These are phyloP conservation scores for Hippocampus abdominalis DNA, from an alignment of 2,113 vertebrate species.

Conservation along the genomic window DNA sequence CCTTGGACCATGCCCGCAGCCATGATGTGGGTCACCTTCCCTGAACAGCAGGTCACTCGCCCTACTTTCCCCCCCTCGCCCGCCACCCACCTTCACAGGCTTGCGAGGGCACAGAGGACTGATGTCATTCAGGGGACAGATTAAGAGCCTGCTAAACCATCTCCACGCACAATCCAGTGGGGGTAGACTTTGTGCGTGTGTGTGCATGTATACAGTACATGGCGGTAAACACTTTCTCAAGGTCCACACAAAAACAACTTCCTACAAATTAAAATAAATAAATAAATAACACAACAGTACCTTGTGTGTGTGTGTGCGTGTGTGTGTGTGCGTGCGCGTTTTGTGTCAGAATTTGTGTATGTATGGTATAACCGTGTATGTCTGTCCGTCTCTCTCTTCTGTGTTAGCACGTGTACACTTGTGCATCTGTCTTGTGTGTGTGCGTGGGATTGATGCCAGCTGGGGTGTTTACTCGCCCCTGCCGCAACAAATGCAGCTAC, in stretches of 20 bases:
- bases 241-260: slow-evolving; percentile 17
- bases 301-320: too few relatives aligned
- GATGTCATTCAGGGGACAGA: slow-evolving; percentile 69
- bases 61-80: slow-evolving; percentile 6
- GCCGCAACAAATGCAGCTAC: not conserved
- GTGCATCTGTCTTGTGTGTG: not conserved
- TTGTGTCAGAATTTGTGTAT: too few relatives aligned
- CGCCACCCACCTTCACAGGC: slow-evolving; percentile 4
- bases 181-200: slow-evolving; percentile 20
- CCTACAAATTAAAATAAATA: slow-evolving; percentile 6
- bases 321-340: too few relatives aligned
- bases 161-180: slow-evolving; percentile 36
- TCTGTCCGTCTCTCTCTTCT: too few relatives aligned
- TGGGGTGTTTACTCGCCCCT: not conserved
- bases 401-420: not conserved
- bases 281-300: not conserved
- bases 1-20: slow-evolving; percentile 13
- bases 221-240: slow-evolving; percentile 23
- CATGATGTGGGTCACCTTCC: slow-evolving; percentile 49
- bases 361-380: too few relatives aligned
- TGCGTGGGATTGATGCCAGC: not conserved
- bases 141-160: slow-evolving; percentile 66
- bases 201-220: slow-evolving; percentile 2
- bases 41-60: slow-evolving; percentile 18
- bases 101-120: slow-evolving; percentile 21